A percentile compares a stretch with the other conserved stretches of the same genome.
Conservation (phyloP, 2,797 vertebrate species). For the Eutrigla gurnardus region DNA sequence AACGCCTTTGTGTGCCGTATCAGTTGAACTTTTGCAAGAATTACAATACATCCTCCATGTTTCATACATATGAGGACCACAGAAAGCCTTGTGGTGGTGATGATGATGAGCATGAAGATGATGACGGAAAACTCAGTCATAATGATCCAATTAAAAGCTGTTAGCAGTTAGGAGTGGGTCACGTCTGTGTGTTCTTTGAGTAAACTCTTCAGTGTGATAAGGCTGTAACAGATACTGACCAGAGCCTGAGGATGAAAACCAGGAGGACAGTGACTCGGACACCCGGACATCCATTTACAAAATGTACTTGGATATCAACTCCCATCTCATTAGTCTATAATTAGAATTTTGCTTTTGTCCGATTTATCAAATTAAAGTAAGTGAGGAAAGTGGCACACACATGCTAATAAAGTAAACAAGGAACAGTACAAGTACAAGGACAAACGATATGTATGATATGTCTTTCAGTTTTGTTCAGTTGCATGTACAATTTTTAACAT, state of each 20-base stretch:
- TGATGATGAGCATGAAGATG: conserved; percentile 16
- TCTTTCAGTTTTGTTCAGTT: not conserved
- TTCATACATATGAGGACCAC: conserved; percentile 2
- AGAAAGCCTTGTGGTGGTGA: not conserved
- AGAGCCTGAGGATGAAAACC: conserved; percentile 64
- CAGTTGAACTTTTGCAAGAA: not conserved
- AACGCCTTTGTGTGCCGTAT: not conserved
- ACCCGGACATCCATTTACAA: conserved; percentile 22
- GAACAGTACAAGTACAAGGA: not conserved
- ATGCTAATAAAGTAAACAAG: not conserved
- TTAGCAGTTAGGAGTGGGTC: conserved; percentile 7
- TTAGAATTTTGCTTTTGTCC: conserved; percentile 17
- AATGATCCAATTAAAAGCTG: conserved; percentile 57
- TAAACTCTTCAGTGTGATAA: conserved; percentile 68
- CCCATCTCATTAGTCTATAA: conserved; percentile 38
- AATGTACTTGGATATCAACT: conserved; percentile 21
- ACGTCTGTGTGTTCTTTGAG: conserved; percentile 31
- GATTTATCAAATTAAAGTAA: conserved; percentile 10
- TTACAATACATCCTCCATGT: not conserved
- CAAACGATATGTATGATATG: not conserved
- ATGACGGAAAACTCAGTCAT: conserved; percentile 26
- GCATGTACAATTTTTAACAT: not conserved
- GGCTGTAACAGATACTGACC: conserved; percentile 47
- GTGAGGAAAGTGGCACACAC: not conserved
- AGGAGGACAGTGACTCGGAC: conserved; percentile 72